Base-by-base conservation (phyloP, 2,888 invertebrate species). In the Ernsta delagoae region DNA sequence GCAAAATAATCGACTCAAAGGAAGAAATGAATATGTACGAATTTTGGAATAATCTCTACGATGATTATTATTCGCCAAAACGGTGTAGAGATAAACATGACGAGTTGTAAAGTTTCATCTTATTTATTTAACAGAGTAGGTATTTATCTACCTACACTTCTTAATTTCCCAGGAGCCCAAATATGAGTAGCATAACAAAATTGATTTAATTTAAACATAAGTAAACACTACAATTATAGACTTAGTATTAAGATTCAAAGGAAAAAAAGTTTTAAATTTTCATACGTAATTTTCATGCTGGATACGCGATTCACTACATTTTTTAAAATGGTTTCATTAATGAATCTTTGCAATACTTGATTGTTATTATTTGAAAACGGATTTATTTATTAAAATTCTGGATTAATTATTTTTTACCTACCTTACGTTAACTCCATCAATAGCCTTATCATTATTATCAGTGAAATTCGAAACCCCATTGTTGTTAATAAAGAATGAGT, bases 401-500 rank as follows among this genome's bases (percentile, higher is more conserved):
- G 45, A 24, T 24, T 24, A 24, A 3, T 24, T 24, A 24, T 24
- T 24, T 24, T 24, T 24, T 24, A 24, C 24, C 24, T 79, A 92
- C 92, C 92, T 90, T 48, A 92, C 80, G 75, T 73, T 79, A 34
- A 86, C 87, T 63, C 89, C 86, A 66, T 90, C 89, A 16, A 90
- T 86, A 5, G 88, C 85, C 75, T 93, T 93, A n/a, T 91, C 86
- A 70, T 87, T 90, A 71, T 92, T 88, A 70, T 93, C 92, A 12
- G 81, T 84, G 70, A 92, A 92, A 70, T 83, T 81, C 31, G 75
- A 77, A n/a, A 92, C 70, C 39, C 79, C 82, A 7, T 75, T 72
- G 50, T 75, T 76, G n/a, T 71, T 78, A 31, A 93, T 83, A 72
- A 91, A 92, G 75, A 83, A 90, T 1, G 92, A 92, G 69, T 89